Evolutionary conservation across 1,140 invertebrate species (phyloP), one percentile per base, ranked within the genome.

Genomic region (Macrostomum lignano): DNA sequence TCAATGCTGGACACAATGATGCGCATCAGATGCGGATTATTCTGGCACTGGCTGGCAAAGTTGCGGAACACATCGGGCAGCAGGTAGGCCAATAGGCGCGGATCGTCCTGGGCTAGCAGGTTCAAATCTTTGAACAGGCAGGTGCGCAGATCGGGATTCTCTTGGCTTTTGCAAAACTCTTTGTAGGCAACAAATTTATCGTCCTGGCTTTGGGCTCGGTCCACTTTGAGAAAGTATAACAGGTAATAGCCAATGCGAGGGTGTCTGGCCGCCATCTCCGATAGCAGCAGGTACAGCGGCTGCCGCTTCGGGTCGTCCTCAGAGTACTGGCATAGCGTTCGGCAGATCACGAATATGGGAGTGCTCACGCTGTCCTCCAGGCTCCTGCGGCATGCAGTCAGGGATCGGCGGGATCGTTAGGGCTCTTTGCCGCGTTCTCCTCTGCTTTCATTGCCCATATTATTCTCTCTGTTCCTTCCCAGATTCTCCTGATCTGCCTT

Each of bases 151-250:
- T 78, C 75, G 45, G 74, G 68, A 39, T 43, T 40, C 30, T 58
- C 58, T 21, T 57, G 38, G 39, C 68, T 67, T 47, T 68, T 68
- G 59, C 76, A 82, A 49, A 79, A 24, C n/a, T 9, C n/a, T 9
- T 24, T 9, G n/a, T 9, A 24, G 23, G 13, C 9, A 24, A 9
- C 23, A 24, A 24, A 9, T 24, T n/a, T 24, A n/a, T 24, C 13
- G 13, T 24, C 23, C 23, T 9, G 23, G n/a, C 9, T 24, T 24
- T 24, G 17, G 10, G 32, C 44, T 36, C 43, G 57, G 53, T 72
- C 69, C 33, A 73, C 69, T 65, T 75, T 74, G 25, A 77, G 58
- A 55, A 73, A 78, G 52, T 77, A 86, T 14, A 88, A 56, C 26
- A 88, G 58, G 40, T 74, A 64, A 51, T 78, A 84, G 32, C 78